These are phyloP conservation scores for Ceratina japonica DNA, from an alignment of 1,140 invertebrate genomes.

Conservation along the genomic window DNA sequence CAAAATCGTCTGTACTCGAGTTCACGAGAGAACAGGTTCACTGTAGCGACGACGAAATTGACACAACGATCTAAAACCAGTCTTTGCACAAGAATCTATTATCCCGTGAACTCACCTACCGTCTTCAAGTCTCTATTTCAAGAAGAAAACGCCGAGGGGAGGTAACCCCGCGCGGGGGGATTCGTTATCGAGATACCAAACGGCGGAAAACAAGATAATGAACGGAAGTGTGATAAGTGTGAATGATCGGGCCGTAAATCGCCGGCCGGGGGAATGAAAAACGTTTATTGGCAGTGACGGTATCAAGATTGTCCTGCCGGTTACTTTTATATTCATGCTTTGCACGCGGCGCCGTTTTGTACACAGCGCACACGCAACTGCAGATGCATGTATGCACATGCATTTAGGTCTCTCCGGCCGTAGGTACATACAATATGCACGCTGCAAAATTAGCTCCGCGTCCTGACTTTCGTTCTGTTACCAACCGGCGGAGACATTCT, in stretches of 20 bases:
- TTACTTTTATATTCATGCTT: slow-evolving; percentile 38
- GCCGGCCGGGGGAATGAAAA: slow-evolving; percentile 11
- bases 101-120: too few species aligned
- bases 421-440: slow-evolving; percentile 18
- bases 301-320: slow-evolving; percentile 31
- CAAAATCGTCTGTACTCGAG: too few species aligned
- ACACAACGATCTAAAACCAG: too few species aligned
- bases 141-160: not conserved
- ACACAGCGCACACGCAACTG: slow-evolving; percentile 32
- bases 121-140: not conserved
- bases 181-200: not conserved
- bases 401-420: slow-evolving; percentile 41
- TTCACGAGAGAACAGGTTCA: too few species aligned
- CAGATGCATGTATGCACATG: slow-evolving; percentile 35
- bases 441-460: slow-evolving; percentile 50
- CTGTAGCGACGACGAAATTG: too few species aligned
- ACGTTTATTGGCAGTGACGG: slow-evolving; percentile 37
- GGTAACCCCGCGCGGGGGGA: not conserved
- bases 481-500: not conserved
- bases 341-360: slow-evolving; percentile 38
- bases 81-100: too few species aligned
- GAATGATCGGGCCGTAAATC: slow-evolving; percentile 42
- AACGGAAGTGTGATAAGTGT: slow-evolving; percentile 17
- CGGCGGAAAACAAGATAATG: not conserved
- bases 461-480: slow-evolving; percentile 48